Evolutionary conservation across 2,888 invertebrate genomes (phyloP), one percentile per base, ranked within the genome.

Genomic region (Diaphora mendica): DNA sequence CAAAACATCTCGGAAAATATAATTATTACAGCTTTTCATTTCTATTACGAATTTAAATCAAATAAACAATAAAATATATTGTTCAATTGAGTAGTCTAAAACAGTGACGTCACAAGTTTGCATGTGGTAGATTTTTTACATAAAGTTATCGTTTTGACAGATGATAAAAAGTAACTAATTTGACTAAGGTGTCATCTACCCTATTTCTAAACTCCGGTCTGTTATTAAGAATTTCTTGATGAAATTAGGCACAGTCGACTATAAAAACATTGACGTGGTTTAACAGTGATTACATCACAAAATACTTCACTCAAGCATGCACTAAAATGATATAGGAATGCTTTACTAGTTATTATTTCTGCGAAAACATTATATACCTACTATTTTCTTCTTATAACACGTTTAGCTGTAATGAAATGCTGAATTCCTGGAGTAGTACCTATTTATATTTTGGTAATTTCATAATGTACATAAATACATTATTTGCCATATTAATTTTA

Each of bases 231-330:
- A 5, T 35, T 35, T 8, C n/a, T n/a, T 66, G 35, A 3, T 8
- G 26, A 20, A 39, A 9, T 66, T 66, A n/a, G 35, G 26, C 51
- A 44, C 20, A 48, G 44, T 55, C 3, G n/a, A 26, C 9, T 13
- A 26, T n/a, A 55, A 26, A 42, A 7, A 26, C 44, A 48, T 44
- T 67, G 20, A 33, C 30, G 68, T 51, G 51, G 13, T 33, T 33
- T 68, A 35, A 51, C 33, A 30, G 9, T 51, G 30, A 68, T 68
- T 51, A 68, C 11, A 17, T 17, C 44, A 44, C 17, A 17, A 51
- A 51, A n/a, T 51, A 20, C 55, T 17, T 55, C 3, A 68, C 33
- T 48, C 35, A n/a, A 68, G 59, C 68, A 69, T 59, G 39, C n/a
- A 69, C n/a, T 59, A 15, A 59, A 68, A 55, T 23, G n/a, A 30